Conservation (phyloP, 2,113 vertebrate genomes). For the Sinocyclocheilus grahami region DNA sequence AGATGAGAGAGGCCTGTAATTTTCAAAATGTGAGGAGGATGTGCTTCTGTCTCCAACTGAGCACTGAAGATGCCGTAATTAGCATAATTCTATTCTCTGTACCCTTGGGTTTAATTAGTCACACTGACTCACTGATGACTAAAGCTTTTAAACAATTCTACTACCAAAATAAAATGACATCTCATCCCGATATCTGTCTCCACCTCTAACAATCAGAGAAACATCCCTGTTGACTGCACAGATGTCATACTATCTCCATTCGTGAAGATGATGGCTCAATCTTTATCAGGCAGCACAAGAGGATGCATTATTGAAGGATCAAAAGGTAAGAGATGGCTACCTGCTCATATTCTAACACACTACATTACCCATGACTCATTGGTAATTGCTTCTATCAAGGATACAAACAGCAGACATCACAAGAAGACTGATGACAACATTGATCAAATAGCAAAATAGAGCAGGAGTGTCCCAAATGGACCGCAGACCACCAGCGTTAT, state of each 20-base stretch:
- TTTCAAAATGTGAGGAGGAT: conserved; percentile 18
- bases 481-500: conserved; percentile 1
- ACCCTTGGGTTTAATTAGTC: conserved; percentile 58
- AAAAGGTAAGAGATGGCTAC: conserved; percentile 7
- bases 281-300: background rate
- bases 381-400: conserved; percentile 25
- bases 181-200: conserved; percentile 42
- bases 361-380: conserved; percentile 39
- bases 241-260: conserved; percentile 16
- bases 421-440: conserved; percentile 22
- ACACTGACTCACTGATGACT: conserved; percentile 55
- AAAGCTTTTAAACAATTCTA: conserved; percentile 55
- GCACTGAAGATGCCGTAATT: conserved; percentile 49
- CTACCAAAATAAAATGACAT: conserved; percentile 46
- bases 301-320: background rate
- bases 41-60: conserved; percentile 39
- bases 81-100: conserved; percentile 52
- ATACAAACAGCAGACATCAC: conserved; percentile 27
- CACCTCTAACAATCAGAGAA: conserved; percentile 45
- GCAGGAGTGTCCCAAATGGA: conserved; percentile 13
- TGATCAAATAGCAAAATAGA: conserved; percentile 34
- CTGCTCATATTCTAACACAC: background rate
- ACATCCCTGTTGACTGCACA: conserved; percentile 33
- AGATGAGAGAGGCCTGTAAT: too few relatives aligned
- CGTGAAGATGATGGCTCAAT: conserved; percentile 6